Conservation (phyloP, 2,113 vertebrate species). For the Orientallactaga bullata region DNA sequence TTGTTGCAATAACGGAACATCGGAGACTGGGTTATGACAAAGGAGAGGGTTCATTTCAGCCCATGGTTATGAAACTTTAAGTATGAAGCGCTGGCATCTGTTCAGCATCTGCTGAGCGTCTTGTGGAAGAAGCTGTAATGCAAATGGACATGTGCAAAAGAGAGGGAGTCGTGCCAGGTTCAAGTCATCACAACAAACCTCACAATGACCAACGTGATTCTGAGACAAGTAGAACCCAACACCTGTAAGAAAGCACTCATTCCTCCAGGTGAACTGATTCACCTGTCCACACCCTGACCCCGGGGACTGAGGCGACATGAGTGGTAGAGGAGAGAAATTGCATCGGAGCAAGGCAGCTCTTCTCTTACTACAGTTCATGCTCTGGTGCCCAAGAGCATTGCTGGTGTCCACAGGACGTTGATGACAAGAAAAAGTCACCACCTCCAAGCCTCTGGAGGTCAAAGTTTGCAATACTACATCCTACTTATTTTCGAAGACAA, state of each 20-base stretch:
- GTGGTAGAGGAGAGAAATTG: not conserved
- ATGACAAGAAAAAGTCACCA: not conserved
- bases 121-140: not conserved
- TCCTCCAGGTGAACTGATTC: not conserved
- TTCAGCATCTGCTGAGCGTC: not conserved
- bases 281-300: too few relatives aligned
- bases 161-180: too few relatives aligned
- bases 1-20: too few relatives aligned
- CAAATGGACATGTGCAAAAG: accelerated
- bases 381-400: too few relatives aligned
- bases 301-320: not conserved
- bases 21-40: not conserved
- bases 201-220: not conserved
- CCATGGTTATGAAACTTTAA: not conserved
- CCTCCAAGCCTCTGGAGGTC: not conserved
- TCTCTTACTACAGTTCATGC: not conserved
- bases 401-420: not conserved
- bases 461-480: not conserved
- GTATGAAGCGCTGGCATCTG: not conserved
- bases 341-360: not conserved
- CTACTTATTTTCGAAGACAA: not conserved
- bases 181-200: too few relatives aligned
- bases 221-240: not conserved
- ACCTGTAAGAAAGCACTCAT: not conserved
- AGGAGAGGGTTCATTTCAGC: not conserved